Evolutionary conservation across 1,140 invertebrate genomes (phyloP).

Genomic region (Oryctes rhinoceros): DNA sequence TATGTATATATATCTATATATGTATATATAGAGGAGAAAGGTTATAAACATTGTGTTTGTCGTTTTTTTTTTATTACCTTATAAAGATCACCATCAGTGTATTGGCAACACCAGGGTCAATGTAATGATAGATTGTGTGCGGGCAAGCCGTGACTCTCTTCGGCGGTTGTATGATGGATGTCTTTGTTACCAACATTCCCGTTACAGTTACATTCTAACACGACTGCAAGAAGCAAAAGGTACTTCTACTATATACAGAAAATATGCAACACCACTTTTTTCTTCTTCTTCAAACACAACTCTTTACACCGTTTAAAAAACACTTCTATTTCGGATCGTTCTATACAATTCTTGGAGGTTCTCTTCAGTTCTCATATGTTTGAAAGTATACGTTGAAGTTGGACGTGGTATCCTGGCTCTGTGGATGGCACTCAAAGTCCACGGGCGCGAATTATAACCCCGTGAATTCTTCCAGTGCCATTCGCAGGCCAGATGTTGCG

Average conservation of each 20-base stretch:
- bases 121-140: slow-evolving; percentile 33
- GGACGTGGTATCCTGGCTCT: slow-evolving; percentile 45
- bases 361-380: not conserved
- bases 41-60: slow-evolving; percentile 25
- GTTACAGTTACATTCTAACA: slow-evolving; percentile 15
- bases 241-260: slow-evolving; percentile 12
- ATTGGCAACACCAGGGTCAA: slow-evolving; percentile 29
- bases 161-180: slow-evolving; percentile 26
- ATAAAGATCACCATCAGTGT: slow-evolving; percentile 12
- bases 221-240: not conserved
- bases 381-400: not conserved
- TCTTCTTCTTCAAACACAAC: slow-evolving; percentile 17
- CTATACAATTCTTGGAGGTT: not conserved
- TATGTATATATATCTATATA: too few species aligned
- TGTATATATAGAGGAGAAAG: slow-evolving; percentile 13
- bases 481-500: slow-evolving; percentile 56
- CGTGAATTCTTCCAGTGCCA: slow-evolving; percentile 63
- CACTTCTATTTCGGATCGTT: not conserved
- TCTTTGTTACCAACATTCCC: slow-evolving; percentile 33
- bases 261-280: slow-evolving; percentile 3
- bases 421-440: slow-evolving; percentile 61
- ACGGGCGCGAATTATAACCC: slow-evolving; percentile 55
- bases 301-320: slow-evolving; percentile 5
- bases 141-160: slow-evolving; percentile 9
- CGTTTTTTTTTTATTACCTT: slow-evolving; percentile 17